Evolutionary conservation across 2,797 vertebrate genomes (phyloP).

Genomic region (Galaxias olidus): DNA sequence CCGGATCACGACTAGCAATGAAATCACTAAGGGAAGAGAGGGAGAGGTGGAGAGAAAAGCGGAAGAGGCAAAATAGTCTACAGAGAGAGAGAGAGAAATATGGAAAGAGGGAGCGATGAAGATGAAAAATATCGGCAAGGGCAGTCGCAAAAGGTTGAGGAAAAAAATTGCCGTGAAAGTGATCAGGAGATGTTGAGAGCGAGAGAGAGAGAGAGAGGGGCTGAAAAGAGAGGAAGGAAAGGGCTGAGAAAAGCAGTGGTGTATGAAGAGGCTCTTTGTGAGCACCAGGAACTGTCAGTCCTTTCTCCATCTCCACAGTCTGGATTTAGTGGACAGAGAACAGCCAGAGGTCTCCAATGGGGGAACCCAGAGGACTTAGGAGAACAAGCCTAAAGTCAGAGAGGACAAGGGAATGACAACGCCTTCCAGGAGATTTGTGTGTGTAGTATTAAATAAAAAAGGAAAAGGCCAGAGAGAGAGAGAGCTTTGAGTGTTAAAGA

Average conservation of each 20-base stretch:
- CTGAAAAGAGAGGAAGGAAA: not conserved
- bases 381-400: constrained; percentile 16
- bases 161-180: no score
- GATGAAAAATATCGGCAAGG: no score
- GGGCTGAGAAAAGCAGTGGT: not conserved
- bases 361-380: constrained; percentile 35
- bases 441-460: constrained; percentile 40
- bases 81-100: no score
- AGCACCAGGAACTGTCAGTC: not conserved
- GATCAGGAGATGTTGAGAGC: no score
- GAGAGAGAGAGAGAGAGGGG: constrained; percentile 14
- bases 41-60: constrained; percentile 10
- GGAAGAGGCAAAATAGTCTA: no score
- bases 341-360: constrained; percentile 24
- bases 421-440: constrained; percentile 8
- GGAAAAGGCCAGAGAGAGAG: constrained; percentile 1
- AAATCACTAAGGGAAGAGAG: constrained; percentile 32
- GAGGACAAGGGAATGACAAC: constrained; percentile 27
- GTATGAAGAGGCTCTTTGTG: constrained; percentile 19
- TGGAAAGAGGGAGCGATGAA: no score
- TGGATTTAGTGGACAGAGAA: constrained; percentile 18
- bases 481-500: constrained; percentile 38
- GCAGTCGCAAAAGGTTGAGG: no score
- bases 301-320: not conserved
- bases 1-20: no score